Evolutionary conservation across 1,140 invertebrate genomes (phyloP).

Genomic region (Papilio polytes): DNA sequence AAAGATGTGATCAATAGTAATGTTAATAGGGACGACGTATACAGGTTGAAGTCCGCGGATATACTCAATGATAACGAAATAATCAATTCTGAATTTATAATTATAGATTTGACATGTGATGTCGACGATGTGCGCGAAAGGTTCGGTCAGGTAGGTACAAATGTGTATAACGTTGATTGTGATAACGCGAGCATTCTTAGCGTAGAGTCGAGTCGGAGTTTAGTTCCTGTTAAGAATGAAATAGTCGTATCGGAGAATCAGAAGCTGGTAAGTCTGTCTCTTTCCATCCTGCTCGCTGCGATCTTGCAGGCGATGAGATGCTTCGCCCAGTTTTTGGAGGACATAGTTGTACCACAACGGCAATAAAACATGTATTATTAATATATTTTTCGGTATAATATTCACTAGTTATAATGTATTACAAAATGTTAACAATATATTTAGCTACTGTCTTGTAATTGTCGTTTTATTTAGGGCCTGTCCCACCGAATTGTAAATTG

Average conservation of each 20-base stretch:
- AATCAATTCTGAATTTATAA: conserved; percentile 70
- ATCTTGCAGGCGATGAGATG: conserved; percentile 78
- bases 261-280: conserved; percentile 76
- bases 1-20: conserved; percentile 67
- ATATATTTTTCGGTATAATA: conserved; percentile 72
- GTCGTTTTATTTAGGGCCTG: conserved; percentile 65
- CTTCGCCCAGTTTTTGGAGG: conserved; percentile 79
- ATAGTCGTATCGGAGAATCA: conserved; percentile 72
- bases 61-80: conserved; percentile 43
- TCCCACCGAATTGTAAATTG: no score
- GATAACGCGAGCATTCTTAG: conserved; percentile 71
- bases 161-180: conserved; percentile 67
- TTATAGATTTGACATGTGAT: conserved; percentile 78
- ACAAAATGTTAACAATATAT: conserved; percentile 71
- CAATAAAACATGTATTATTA: conserved; percentile 66
- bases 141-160: conserved; percentile 60
- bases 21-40: conserved; percentile 52
- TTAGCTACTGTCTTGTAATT: conserved; percentile 69
- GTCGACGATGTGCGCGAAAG: conserved; percentile 59
- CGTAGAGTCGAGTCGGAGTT: conserved; percentile 67
- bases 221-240: conserved; percentile 81
- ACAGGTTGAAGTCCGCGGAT: conserved; percentile 46
- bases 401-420: conserved; percentile 64
- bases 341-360: conserved; percentile 77
- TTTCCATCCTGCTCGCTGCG: conserved; percentile 76